Evolutionary conservation across 2,797 vertebrate genomes (phyloP).

Genomic region (Tamandua tetradactyla): DNA sequence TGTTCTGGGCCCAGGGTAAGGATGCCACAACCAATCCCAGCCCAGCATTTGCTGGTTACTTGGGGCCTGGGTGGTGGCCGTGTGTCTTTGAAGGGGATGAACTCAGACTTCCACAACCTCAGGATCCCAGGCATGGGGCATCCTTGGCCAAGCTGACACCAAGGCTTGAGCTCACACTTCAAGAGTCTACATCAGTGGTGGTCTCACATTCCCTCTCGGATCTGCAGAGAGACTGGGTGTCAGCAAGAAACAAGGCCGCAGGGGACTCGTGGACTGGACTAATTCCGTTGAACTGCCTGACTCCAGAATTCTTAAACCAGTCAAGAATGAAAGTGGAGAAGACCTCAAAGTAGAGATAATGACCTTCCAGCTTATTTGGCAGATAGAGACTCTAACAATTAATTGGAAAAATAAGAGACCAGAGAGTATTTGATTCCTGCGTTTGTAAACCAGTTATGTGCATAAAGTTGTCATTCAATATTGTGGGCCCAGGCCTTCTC

Average conservation of each 20-base stretch:
- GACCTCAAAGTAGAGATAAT: background rate
- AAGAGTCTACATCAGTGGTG: background rate
- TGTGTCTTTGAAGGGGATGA: background rate
- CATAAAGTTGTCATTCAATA: background rate
- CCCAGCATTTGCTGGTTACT: background rate
- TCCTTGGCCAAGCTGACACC: background rate
- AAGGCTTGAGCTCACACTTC: background rate
- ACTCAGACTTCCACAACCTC: background rate
- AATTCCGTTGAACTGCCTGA: background rate
- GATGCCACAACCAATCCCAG: background rate
- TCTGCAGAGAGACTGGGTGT: background rate
- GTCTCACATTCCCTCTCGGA: background rate
- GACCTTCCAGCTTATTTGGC: background rate
- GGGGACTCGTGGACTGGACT: background rate
- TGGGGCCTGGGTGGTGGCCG: background rate
- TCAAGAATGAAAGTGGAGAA: background rate
- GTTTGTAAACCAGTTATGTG: background rate
- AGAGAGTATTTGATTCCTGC: background rate
- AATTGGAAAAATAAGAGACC: constrained; percentile 27
- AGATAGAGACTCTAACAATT: background rate
- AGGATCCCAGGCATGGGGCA: background rate
- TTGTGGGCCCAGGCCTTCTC: background rate
- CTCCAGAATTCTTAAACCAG: background rate
- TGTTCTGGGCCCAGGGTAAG: background rate
- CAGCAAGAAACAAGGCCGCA: background rate